Evolutionary conservation across 2,888 invertebrate species (phyloP).

Genomic region (Epirrita christyi): DNA sequence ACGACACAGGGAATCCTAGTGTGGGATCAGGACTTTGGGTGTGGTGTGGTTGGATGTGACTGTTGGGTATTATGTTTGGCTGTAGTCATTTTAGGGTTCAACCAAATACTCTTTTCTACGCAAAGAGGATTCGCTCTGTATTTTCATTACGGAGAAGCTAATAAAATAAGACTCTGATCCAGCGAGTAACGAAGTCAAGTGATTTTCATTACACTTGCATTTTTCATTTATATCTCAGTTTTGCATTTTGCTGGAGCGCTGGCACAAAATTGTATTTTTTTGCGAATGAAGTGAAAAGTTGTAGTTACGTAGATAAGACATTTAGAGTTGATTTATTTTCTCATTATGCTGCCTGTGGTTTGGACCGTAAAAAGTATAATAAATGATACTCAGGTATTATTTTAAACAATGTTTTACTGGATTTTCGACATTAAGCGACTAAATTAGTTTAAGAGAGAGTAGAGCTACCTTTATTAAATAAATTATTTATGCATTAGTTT

Average conservation of each 20-base stretch:
- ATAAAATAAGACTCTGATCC: constrained; percentile 22
- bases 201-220: constrained; percentile 25
- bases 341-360: constrained; percentile 1
- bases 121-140: constrained; percentile 19
- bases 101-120: too few species aligned
- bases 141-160: constrained; percentile 23
- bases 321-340: constrained; percentile 10
- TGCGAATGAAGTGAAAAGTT: constrained; percentile 5
- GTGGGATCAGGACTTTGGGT: too few species aligned
- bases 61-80: too few species aligned
- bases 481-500: too few species aligned
- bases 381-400: background rate
- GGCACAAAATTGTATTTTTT: constrained; percentile 7
- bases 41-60: too few species aligned
- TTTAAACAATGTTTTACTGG: constrained; percentile 1
- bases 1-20: too few species aligned
- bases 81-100: too few species aligned
- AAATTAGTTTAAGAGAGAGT: too few species aligned
- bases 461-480: too few species aligned
- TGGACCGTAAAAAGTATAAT: background rate
- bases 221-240: constrained; percentile 17
- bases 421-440: background rate
- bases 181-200: constrained; percentile 24
- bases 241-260: constrained; percentile 9
- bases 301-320: constrained; percentile 3